Conservation (phyloP, 1,140 invertebrate genomes). For the Philotrypesis tridentata region DNA sequence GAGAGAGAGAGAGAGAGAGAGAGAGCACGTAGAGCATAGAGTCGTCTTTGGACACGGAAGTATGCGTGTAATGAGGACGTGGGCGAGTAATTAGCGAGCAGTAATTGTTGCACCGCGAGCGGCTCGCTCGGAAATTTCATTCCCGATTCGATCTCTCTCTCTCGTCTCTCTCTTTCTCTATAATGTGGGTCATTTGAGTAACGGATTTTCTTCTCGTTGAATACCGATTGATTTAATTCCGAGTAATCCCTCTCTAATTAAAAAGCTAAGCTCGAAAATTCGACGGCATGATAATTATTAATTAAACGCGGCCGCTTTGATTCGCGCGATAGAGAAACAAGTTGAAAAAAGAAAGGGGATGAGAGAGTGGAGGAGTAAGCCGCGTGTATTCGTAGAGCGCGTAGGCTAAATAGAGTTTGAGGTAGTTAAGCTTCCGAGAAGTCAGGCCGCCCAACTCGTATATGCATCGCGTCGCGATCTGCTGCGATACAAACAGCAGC, state of each 20-base stretch:
- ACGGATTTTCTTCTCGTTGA: not conserved
- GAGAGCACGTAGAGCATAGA: no score
- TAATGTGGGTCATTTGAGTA: not conserved
- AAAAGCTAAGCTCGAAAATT: no score
- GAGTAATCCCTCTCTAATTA: no score
- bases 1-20: no score
- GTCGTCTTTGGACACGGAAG: no score
- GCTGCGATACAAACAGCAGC: constrained; percentile 2
- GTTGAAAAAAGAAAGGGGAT: not conserved
- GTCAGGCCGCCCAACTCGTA: constrained; percentile 47
- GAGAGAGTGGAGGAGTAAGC: not conserved
- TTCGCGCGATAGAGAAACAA: constrained; percentile 6
- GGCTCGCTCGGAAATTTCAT: not conserved
- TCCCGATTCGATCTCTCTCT: no score
- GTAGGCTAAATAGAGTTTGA: constrained; percentile 46
- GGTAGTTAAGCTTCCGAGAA: constrained; percentile 57
- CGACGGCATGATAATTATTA: no score
- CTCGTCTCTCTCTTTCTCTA: no score
- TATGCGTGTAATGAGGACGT: no score
- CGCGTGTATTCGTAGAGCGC: not conserved
- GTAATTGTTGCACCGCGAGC: not conserved
- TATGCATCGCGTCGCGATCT: constrained; percentile 42
- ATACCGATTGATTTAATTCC: not conserved
- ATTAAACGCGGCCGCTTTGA: not conserved
- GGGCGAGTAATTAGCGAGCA: no score